These are phyloP conservation scores for Pocota personata DNA, from an alignment of 2,888 invertebrate species.

Conservation along the genomic window DNA sequence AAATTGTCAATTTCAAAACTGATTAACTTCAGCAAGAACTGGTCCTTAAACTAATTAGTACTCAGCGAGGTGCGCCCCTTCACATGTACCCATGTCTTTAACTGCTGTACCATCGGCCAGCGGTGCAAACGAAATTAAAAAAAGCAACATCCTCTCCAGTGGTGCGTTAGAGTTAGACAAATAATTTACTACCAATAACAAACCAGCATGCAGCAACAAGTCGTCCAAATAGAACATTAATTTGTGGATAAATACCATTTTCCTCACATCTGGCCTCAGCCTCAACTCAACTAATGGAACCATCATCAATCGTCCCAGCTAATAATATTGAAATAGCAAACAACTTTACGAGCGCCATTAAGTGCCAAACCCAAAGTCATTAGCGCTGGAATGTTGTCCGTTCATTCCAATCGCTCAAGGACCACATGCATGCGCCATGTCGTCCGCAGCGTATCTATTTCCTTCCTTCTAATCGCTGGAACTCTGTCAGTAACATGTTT, in stretches of 20 bases:
- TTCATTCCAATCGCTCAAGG: conserved; percentile 51
- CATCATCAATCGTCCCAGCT: conserved; percentile 63
- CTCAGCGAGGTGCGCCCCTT: neutral
- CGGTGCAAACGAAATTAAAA: conserved; percentile 26
- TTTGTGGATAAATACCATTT: conserved; percentile 9
- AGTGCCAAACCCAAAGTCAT: conserved; percentile 72
- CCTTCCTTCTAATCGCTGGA: conserved; percentile 65
- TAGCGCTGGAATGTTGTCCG: conserved; percentile 69
- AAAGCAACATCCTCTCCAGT: conserved; percentile 7
- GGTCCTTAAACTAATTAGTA: neutral
- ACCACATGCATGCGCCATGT: conserved; percentile 34
- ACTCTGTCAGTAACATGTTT: conserved; percentile 69
- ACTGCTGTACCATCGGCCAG: neutral
- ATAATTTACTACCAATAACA: conserved; percentile 55
- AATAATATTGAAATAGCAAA: conserved; percentile 62
- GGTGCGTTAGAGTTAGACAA: conserved; percentile 7
- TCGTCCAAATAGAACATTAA: conserved; percentile 49
- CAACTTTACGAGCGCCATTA: conserved; percentile 65
- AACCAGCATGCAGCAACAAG: conserved; percentile 45
- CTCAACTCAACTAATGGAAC: conserved; percentile 29
- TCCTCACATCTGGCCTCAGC: neutral
- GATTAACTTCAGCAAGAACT: neutral
- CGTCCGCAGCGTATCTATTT: conserved; percentile 44
- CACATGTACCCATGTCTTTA: neutral
- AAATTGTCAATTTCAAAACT: neutral